A percentile compares a stretch with the other conserved stretches of the same genome.
phyloP scores from a whole-genome alignment of 2,113 vertebrate genomes.

The Sylvia atricapilla region DNA sequence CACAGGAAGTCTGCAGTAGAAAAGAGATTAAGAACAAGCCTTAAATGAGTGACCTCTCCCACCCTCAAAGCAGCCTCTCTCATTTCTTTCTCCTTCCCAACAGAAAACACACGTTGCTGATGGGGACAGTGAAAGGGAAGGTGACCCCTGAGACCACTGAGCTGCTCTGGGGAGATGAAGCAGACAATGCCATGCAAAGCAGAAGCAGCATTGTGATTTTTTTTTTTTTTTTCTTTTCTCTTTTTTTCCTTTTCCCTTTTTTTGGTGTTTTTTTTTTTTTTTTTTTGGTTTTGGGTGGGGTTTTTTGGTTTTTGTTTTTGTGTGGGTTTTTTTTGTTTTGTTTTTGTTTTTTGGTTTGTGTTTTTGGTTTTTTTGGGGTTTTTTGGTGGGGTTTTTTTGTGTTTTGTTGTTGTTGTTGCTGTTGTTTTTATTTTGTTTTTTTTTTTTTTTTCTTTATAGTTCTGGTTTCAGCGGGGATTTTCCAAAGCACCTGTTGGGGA shows the following conservation, averaged over 20 bases:
- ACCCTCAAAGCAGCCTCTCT: background rate
- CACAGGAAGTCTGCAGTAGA: slow-evolving; percentile 31
- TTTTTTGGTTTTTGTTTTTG: too few relatives aligned
- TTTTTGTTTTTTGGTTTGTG: too few relatives aligned
- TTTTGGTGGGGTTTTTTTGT: too few relatives aligned
- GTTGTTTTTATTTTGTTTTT: too few relatives aligned
- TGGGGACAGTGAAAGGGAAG: background rate
- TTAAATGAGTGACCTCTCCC: slow-evolving; percentile 11
- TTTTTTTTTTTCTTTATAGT: background rate
- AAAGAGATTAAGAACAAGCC: slow-evolving; percentile 1
- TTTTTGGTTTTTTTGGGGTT: too few relatives aligned
- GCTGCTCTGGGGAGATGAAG: background rate
- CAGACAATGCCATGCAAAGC: background rate
- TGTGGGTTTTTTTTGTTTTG: too few relatives aligned
- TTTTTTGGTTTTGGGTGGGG: too few relatives aligned
- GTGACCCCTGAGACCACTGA: background rate
- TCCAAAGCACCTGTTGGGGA: background rate
- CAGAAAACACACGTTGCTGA: background rate
- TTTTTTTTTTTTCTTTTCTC: accelerated
- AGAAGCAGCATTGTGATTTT: background rate
- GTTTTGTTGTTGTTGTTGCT: too few relatives aligned
- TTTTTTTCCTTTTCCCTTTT: too few relatives aligned
- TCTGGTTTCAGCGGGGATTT: background rate
- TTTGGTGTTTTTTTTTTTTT: too few relatives aligned
- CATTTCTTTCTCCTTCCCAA: background rate